A percentile compares a stretch with the other conserved stretches of the same genome.
phyloP scores from a whole-genome alignment of 2,113 vertebrate genomes.

The Perca fluviatilis region DNA sequence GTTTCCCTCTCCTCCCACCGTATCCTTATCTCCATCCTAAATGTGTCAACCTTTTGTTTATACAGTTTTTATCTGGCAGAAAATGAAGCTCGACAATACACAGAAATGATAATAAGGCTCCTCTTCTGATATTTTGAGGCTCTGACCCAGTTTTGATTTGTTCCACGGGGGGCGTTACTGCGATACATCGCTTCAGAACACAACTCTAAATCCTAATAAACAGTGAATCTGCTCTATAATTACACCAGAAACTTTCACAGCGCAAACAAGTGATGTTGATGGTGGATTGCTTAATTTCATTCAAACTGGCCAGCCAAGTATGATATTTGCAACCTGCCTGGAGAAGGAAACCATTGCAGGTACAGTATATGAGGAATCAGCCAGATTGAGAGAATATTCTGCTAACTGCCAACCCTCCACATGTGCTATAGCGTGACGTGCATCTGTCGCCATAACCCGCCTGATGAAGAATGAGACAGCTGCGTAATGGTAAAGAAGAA shows the following conservation, averaged over 20 bases:
- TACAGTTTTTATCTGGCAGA: slow-evolving; percentile 67
- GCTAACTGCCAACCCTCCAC: slow-evolving; percentile 19
- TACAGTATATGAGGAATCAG: slow-evolving; percentile 2
- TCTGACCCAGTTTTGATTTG: slow-evolving; percentile 81
- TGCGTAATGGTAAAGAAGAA: slow-evolving; percentile 39
- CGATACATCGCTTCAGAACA: slow-evolving; percentile 50
- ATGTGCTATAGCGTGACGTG: slow-evolving; percentile 8
- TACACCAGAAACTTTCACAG: slow-evolving; percentile 44
- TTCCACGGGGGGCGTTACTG: slow-evolving; percentile 59
- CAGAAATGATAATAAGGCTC: slow-evolving; percentile 73
- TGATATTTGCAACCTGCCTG: slow-evolving; percentile 25
- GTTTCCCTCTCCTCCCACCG: slow-evolving; percentile 49
- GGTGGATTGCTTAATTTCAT: slow-evolving; percentile 24
- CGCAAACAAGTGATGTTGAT: slow-evolving; percentile 39
- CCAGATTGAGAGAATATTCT: slow-evolving; percentile 37
- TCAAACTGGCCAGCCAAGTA: slow-evolving; percentile 19
- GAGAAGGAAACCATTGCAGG: slow-evolving; percentile 5
- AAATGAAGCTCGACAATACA: slow-evolving; percentile 66
- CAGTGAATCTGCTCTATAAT: slow-evolving; percentile 48
- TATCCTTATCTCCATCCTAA: slow-evolving; percentile 52
- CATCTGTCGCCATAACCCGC: slow-evolving; percentile 40
- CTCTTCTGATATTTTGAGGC: slow-evolving; percentile 74
- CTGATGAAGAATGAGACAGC: slow-evolving; percentile 28
- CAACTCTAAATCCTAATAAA: slow-evolving; percentile 57
- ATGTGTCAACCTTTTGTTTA: slow-evolving; percentile 71